Conservation (phyloP, 2,113 vertebrate species). For the Cyanistes caeruleus region DNA sequence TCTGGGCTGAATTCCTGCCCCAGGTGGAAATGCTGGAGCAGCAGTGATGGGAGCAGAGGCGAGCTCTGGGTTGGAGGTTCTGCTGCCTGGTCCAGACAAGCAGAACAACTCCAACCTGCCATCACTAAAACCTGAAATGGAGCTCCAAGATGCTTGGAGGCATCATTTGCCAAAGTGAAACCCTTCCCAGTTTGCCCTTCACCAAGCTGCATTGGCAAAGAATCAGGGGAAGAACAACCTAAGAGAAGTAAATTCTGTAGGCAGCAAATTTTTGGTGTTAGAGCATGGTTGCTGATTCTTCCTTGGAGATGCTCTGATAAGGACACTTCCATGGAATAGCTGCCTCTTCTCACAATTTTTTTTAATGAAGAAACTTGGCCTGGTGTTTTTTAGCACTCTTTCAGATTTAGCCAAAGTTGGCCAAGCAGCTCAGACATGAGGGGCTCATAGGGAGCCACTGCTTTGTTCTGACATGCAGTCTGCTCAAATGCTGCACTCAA, state of each 20-base stretch:
- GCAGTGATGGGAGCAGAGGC: background rate
- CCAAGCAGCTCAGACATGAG: background rate
- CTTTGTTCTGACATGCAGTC: background rate
- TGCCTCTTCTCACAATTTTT: background rate
- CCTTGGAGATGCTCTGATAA: fast-evolving
- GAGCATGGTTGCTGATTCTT: background rate
- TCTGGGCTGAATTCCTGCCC: background rate
- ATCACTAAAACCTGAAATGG: background rate
- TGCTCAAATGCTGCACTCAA: background rate
- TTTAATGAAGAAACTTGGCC: background rate
- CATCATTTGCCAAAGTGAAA: background rate
- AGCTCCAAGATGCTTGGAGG: background rate
- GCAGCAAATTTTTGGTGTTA: background rate
- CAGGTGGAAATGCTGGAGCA: fast-evolving
- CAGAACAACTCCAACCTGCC: background rate
- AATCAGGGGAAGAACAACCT: background rate
- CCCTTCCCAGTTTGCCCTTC: background rate
- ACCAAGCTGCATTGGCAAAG: background rate
- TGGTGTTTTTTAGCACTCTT: background rate
- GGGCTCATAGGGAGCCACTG: background rate
- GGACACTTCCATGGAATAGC: background rate
- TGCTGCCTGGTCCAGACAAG: background rate
- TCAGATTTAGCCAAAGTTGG: background rate
- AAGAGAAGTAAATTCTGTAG: background rate
- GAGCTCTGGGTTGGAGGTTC: fast-evolving